These are phyloP conservation scores for Cryptocheilus praepositus DNA, from an alignment of 2,888 invertebrate genomes.

Conservation along the genomic window DNA sequence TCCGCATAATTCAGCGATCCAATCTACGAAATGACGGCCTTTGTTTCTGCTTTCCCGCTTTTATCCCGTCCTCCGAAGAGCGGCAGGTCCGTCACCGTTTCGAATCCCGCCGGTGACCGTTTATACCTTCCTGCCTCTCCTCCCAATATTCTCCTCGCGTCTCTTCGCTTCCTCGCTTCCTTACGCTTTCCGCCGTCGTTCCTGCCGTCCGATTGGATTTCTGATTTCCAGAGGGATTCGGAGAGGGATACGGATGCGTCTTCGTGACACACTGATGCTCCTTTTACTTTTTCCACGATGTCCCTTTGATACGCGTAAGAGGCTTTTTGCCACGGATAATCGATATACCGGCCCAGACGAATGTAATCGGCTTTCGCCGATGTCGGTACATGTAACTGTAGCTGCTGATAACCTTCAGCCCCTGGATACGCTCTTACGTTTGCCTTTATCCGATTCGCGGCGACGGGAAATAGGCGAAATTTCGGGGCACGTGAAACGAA, in stretches of 20 bases:
- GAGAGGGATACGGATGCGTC: not conserved
- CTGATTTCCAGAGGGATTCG: constrained; percentile 33
- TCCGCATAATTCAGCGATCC: constrained; percentile 6
- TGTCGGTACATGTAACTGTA: not conserved
- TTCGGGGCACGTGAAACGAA: too few species aligned
- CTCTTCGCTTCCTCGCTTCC: not conserved
- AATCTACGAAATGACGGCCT: constrained; percentile 6
- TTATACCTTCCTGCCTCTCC: not conserved
- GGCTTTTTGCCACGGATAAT: not conserved
- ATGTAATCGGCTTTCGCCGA: not conserved
- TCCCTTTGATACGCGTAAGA: not conserved
- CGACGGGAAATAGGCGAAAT: too few species aligned
- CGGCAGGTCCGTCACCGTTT: not conserved
- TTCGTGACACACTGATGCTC: not conserved
- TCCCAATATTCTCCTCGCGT: too few species aligned
- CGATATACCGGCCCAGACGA: not conserved
- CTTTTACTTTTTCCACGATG: not conserved
- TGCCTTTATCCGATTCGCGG: too few species aligned
- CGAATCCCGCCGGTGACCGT: not conserved
- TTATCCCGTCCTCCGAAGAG: too few species aligned
- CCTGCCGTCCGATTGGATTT: constrained; percentile 24
- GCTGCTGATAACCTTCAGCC: too few species aligned
- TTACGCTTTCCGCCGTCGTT: constrained; percentile 1
- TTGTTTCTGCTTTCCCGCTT: constrained; percentile 13
- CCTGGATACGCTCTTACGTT: too few species aligned